phyloP scores from a whole-genome alignment of 2,797 vertebrate genomes.

The Liparis tanakae region DNA sequence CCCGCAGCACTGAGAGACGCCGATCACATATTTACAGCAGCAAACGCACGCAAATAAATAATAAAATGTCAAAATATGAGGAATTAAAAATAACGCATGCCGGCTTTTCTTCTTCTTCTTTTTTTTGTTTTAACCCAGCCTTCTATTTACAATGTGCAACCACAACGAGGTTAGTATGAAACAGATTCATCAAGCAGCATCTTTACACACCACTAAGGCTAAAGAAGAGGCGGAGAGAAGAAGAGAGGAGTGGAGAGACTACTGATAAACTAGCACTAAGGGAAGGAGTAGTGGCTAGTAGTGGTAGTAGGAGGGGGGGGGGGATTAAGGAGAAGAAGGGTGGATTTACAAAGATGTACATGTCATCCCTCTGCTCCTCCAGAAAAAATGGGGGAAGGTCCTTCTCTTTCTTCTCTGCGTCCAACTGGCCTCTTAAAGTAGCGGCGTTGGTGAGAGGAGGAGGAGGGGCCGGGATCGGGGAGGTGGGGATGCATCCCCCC shows the following conservation, averaged over 20 bases:
- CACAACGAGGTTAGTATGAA: constrained; percentile 78
- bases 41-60: constrained; percentile 68
- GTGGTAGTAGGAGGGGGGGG: constrained; percentile 62
- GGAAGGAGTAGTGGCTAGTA: constrained; percentile 63
- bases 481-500: constrained; percentile 55
- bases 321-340: constrained; percentile 27
- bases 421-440: constrained; percentile 68
- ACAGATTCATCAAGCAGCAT: constrained; percentile 71
- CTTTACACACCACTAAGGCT: constrained; percentile 62
- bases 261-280: constrained; percentile 59
- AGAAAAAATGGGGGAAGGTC: constrained; percentile 30
- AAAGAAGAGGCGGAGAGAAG: constrained; percentile 56
- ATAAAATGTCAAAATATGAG: constrained; percentile 35
- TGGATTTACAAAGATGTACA: constrained; percentile 37
- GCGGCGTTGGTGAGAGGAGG: constrained; percentile 66
- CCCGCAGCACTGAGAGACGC: constrained; percentile 6
- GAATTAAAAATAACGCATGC: constrained; percentile 45
- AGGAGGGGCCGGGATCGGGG: constrained; percentile 52
- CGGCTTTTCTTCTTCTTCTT: not conserved
- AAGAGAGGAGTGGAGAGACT: constrained; percentile 57
- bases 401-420: constrained; percentile 70
- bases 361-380: constrained; percentile 60
- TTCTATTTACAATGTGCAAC: constrained; percentile 67
- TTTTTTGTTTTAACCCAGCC: not conserved
- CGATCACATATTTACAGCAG: constrained; percentile 61